Percentiles rank a stretch among this genome's conserved stretches.
These are phyloP conservation scores for Propithecus coquereli DNA, from an alignment of 2,113 vertebrate species.

Conservation along the genomic window DNA sequence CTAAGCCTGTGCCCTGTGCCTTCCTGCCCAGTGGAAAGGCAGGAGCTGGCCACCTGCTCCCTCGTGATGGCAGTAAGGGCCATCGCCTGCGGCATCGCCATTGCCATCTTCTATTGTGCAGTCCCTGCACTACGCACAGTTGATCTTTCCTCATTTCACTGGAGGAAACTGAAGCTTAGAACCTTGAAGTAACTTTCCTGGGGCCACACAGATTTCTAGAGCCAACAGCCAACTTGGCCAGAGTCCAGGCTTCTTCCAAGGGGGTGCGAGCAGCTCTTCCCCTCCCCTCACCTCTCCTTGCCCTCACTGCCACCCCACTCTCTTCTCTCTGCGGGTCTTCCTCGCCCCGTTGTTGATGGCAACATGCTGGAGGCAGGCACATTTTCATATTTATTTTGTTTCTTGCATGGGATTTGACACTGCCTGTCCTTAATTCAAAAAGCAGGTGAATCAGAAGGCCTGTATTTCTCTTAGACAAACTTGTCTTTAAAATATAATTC, in stretches of 20 bases:
- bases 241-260: background rate
- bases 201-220: background rate
- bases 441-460: background rate
- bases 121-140: rapidly evolving
- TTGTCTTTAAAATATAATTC: background rate
- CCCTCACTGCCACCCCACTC: rapidly evolving
- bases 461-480: background rate
- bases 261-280: background rate
- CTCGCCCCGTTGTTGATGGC: background rate
- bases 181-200: too few species aligned
- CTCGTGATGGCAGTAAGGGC: background rate
- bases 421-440: background rate
- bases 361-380: rapidly evolving
- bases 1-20: background rate
- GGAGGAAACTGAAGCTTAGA: background rate
- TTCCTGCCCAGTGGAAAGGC: rapidly evolving
- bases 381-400: background rate
- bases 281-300: rapidly evolving
- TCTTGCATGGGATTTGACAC: background rate
- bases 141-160: background rate
- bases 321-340: background rate
- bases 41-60: rapidly evolving
- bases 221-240: background rate
- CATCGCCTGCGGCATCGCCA: rapidly evolving
- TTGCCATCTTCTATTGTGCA: rapidly evolving